A percentile compares a stretch with the other conserved stretches of the same genome.
Conservation (phyloP, 1,140 invertebrate species). For the Battus philenor region DNA sequence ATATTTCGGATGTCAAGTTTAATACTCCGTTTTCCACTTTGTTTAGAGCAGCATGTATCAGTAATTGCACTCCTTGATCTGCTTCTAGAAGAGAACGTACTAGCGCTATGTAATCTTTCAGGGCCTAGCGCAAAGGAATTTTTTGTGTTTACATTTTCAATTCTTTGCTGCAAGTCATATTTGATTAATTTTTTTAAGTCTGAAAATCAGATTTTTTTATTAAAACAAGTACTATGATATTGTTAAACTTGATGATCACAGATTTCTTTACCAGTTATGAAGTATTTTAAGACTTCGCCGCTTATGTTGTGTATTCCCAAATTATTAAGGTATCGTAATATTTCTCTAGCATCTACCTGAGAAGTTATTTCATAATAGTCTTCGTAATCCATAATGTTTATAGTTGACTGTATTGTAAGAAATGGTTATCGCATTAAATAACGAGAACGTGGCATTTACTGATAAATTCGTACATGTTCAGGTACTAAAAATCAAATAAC, state of each 20-base stretch:
- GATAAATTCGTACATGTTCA: no score
- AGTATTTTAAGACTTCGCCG: constrained; percentile 62
- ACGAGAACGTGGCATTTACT: no score
- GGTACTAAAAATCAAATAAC: no score
- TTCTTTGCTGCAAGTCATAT: constrained; percentile 66
- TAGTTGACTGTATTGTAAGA: no score
- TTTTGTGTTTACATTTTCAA: constrained; percentile 26
- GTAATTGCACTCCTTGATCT: constrained; percentile 44
- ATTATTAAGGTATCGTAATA: constrained; percentile 61
- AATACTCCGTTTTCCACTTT: constrained; percentile 34
- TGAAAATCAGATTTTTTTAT: constrained; percentile 35
- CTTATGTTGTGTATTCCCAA: constrained; percentile 64
- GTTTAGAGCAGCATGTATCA: constrained; percentile 37
- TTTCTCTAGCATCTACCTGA: constrained; percentile 54
- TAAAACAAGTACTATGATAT: background rate
- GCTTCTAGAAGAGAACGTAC: constrained; percentile 63
- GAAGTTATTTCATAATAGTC: constrained; percentile 47
- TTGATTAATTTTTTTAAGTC: constrained; percentile 78
- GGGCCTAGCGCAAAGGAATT: constrained; percentile 41
- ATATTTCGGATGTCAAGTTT: constrained; percentile 27
- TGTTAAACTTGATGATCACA: no score
- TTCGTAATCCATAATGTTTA: constrained; percentile 22
- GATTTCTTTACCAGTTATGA: constrained; percentile 56
- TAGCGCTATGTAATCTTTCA: constrained; percentile 66
- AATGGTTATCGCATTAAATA: no score